Base-by-base conservation (phyloP, 2,888 invertebrate genomes). In the Melanotus villosus region DNA sequence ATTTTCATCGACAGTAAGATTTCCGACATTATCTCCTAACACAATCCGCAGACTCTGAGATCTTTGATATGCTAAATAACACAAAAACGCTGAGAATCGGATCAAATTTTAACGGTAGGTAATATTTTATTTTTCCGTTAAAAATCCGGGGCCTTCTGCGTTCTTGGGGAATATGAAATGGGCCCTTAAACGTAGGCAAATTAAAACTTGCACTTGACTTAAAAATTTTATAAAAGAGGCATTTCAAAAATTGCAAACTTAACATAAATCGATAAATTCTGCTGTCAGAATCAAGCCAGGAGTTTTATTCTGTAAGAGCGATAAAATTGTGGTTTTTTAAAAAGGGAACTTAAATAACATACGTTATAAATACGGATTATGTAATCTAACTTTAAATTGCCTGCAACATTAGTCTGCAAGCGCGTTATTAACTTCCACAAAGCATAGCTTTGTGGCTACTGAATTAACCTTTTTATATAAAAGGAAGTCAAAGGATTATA, bases 341-440 rank as follows among this genome's bases (percentile, higher is more conserved):
- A 47, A 47, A 26, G 21, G 5, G 19, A 47, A 47, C 12, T 47
- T 45, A 26, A 6, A 23, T 12, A 32, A 34, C 52, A 32, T 32
- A 52, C 52, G 34, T 18, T 52, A 52, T 32, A 52, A 32, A 52
- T 52, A 52, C 52, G 9, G 30, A 52, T 52, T 52, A 52, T 32
- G 18, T 16, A 52, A 52, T 52, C 34, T 52, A 52, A 52, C 52
- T 52, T 52, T 52, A 52, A 52, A 52, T 52, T 52, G 52, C 52
- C 52, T 32, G 52, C 34, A 47, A 52, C 34, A 52, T 52, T 52
- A 52, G 52, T 10, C 34, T 32, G 52, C 52, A 52, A 45, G 10
- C 18, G 52, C 52, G 52, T 52, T 52, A 52, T 52, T 52, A 52
- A 52, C 52, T 52, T 52, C 52, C 52, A 52, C 52, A 52, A 52